phyloP scores from a whole-genome alignment of 2,113 vertebrate genomes.

The Daphoenositta chrysoptera region DNA sequence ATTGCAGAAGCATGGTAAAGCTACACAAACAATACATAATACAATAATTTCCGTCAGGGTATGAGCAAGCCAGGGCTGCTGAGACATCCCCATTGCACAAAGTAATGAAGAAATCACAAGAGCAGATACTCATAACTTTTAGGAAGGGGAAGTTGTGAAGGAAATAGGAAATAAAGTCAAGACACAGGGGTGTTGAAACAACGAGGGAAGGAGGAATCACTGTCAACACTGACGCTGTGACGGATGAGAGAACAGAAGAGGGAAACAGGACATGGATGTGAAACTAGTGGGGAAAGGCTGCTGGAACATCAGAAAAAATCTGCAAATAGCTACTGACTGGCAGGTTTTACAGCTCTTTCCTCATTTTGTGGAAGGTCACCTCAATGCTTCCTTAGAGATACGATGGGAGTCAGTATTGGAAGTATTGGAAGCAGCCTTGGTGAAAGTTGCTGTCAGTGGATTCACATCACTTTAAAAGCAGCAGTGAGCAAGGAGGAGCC shows the following conservation, averaged over 20 bases:
- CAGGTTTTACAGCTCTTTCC: neutral
- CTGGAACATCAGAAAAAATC: neutral
- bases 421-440: neutral
- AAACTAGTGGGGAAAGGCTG: neutral
- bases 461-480: neutral
- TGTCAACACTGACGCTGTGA: neutral
- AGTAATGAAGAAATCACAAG: conserved; percentile 4
- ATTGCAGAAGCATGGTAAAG: neutral
- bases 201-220: neutral
- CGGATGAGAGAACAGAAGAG: neutral
- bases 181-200: neutral
- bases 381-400: neutral
- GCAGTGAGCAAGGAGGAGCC: neutral
- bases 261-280: neutral
- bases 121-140: neutral
- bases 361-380: neutral
- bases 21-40: neutral
- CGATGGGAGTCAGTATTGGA: neutral
- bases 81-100: neutral
- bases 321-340: rapidly evolving
- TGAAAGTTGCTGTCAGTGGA: neutral
- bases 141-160: neutral
- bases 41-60: neutral
- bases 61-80: neutral
- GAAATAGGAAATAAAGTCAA: conserved; percentile 4